Evolutionary conservation across 2,113 vertebrate genomes (phyloP).

Genomic region (Halcyon malimbica): DNA sequence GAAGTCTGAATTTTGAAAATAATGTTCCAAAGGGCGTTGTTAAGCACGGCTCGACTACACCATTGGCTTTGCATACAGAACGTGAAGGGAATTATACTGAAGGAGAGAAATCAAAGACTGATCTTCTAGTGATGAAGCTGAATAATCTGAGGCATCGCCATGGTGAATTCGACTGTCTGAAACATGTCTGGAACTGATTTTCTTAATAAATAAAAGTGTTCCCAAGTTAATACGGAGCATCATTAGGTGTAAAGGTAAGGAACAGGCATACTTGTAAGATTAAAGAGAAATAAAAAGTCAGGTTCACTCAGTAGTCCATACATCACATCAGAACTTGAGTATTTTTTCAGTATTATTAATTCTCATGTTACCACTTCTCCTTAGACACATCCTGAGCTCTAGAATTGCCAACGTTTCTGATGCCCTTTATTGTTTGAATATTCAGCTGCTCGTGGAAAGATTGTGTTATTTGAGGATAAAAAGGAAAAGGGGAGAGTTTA

Average conservation of each 20-base stretch:
- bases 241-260: neutral
- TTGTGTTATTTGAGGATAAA: conserved; percentile 35
- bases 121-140: neutral
- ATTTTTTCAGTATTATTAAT: neutral
- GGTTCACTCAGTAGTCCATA: neutral
- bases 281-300: neutral
- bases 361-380: neutral
- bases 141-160: neutral
- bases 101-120: neutral
- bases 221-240: neutral
- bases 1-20: neutral
- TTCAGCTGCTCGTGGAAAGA: conserved; percentile 17
- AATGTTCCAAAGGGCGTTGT: neutral
- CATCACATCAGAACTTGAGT: neutral
- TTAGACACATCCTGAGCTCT: conserved; percentile 14
- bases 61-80: neutral
- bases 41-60: neutral
- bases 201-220: neutral
- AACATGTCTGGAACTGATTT: neutral
- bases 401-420: neutral
- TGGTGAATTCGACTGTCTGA: neutral
- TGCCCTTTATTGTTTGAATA: conserved; percentile 54
- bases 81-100: neutral
- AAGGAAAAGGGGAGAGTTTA: conserved; percentile 64
- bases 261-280: neutral